Evolutionary conservation across 2,797 vertebrate genomes (phyloP).

Genomic region (Anolis apletophallus): DNA sequence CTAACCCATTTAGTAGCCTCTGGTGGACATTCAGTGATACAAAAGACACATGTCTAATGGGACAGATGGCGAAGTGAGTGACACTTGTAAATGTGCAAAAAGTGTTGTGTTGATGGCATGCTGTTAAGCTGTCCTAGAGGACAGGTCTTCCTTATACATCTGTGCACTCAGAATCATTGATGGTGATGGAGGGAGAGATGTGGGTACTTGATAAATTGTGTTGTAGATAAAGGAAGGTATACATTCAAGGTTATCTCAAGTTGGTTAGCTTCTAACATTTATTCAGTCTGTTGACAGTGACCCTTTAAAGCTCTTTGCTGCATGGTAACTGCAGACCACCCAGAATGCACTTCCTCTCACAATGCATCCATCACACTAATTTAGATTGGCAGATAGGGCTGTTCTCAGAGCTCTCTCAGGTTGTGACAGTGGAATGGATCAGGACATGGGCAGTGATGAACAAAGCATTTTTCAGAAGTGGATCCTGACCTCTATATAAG

Average conservation of each 20-base stretch:
- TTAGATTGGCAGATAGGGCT: neutral
- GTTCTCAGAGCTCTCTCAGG: neutral
- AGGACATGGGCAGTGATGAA: neutral
- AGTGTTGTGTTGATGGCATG: constrained; percentile 79
- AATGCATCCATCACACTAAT: neutral
- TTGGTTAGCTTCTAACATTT: neutral
- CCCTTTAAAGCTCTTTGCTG: neutral
- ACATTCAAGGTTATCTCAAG: neutral
- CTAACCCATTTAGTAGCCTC: constrained; percentile 69
- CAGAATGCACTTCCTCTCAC: neutral
- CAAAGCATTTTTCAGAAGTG: neutral
- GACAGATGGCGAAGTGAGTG: constrained; percentile 81
- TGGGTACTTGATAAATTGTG: constrained; percentile 70
- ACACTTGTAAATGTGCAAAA: constrained; percentile 80
- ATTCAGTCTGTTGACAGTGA: neutral
- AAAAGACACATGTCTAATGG: constrained; percentile 78
- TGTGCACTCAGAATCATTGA: neutral
- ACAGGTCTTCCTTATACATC: constrained; percentile 76
- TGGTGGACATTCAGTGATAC: constrained; percentile 72
- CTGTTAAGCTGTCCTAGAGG: constrained; percentile 81
- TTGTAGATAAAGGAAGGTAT: constrained; percentile 46
- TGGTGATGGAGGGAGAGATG: neutral
- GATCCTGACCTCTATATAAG: neutral
- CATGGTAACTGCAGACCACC: neutral
- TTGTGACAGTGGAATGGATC: neutral